Evolutionary conservation across 2,113 vertebrate genomes (phyloP), one percentile per base, ranked within the genome.

Genomic region (Pelodiscus sinensis): DNA sequence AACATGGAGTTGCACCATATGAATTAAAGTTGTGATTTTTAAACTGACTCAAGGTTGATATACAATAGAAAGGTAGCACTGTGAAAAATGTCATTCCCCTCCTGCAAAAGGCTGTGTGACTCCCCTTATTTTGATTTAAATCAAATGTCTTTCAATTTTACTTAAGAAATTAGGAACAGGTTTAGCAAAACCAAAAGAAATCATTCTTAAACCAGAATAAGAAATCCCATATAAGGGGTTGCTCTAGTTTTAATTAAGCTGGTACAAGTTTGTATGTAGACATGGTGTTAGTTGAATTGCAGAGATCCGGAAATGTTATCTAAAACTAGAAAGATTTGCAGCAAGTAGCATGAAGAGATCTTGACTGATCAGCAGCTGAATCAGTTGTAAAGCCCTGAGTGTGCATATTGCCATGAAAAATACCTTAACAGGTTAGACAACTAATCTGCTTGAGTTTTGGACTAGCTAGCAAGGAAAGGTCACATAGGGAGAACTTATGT

Each of bases 351-450:
- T 54, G n/a, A 90, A 94, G 56, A 92, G 21, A 5, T 87, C 56
- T 29, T 78, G 44, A 89, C 80, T 87, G 89, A 89, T 62, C 83
- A 87, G 86, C 62, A 57, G 55, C 38, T 92, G 75, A 89, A 92
- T 86, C 44, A 78, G 50, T 60, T 91, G 16, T 84, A 92, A 92
- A 89, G 27, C 44, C 52, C 7, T 0, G 1, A 52, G 35, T 87
- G 79, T 90, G 81, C 87, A 92, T 94, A 92, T 35, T 92, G 14
- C 55, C 77, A 89, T 87, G 25, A 80, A 87, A 94, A 87, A 50
- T 89, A 58, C 77, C 38, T 62, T 62, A n/a, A 31, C 62, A 68
- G 62, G 14, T 31, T 18, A 68, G n/a, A 15, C 62, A 68, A n/a
- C 62, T 8, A 68, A 31, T n/a, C 44, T 85, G 6, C 44, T 85